Percentiles rank a stretch among this genome's conserved stretches.
These are phyloP conservation scores for Schrankia costaestrigalis DNA, from an alignment of 2,888 invertebrate species.

Conservation along the genomic window DNA sequence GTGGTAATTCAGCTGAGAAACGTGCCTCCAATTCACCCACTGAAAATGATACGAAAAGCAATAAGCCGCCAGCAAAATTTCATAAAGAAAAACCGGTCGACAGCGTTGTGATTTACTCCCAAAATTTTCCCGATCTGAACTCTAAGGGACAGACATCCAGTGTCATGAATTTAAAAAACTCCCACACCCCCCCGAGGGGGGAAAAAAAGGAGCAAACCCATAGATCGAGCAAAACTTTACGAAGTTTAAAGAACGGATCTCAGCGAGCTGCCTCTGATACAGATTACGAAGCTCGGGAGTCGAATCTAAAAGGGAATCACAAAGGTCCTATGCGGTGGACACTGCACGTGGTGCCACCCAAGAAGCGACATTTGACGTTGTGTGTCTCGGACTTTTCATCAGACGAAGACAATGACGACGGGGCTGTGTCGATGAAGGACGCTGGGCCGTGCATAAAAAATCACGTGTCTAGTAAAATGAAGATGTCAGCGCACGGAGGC, in stretches of 20 bases:
- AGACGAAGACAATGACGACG: constrained; percentile 60
- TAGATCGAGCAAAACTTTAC: constrained; percentile 50
- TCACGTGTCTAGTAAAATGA: constrained; percentile 51
- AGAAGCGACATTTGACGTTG: constrained; percentile 63
- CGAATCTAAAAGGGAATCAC: constrained; percentile 43
- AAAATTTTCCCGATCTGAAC: constrained; percentile 71
- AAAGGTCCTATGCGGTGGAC: constrained; percentile 66
- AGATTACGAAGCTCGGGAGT: constrained; percentile 62
- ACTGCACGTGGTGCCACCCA: constrained; percentile 60
- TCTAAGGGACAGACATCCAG: constrained; percentile 58
- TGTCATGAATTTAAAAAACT: constrained; percentile 77
- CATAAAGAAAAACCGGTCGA: constrained; percentile 66
- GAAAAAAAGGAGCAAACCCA: constrained; percentile 70
- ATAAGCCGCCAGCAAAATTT: constrained; percentile 62
- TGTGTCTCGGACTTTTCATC: constrained; percentile 70
- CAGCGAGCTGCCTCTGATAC: constrained; percentile 70
- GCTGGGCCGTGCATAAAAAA: constrained; percentile 57
- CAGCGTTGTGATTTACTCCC: constrained; percentile 71
- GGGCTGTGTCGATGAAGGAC: constrained; percentile 53
- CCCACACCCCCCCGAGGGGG: constrained; percentile 78
- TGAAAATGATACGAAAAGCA: constrained; percentile 46
- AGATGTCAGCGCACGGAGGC: constrained; percentile 69
- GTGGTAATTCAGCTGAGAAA: constrained; percentile 64
- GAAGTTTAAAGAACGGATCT: constrained; percentile 53
- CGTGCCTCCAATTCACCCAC: constrained; percentile 41